Percentiles rank a stretch among this genome's conserved stretches.
Evolutionary conservation across 2,113 vertebrate species (phyloP).

Genomic region (Oreocharis arfaki): DNA sequence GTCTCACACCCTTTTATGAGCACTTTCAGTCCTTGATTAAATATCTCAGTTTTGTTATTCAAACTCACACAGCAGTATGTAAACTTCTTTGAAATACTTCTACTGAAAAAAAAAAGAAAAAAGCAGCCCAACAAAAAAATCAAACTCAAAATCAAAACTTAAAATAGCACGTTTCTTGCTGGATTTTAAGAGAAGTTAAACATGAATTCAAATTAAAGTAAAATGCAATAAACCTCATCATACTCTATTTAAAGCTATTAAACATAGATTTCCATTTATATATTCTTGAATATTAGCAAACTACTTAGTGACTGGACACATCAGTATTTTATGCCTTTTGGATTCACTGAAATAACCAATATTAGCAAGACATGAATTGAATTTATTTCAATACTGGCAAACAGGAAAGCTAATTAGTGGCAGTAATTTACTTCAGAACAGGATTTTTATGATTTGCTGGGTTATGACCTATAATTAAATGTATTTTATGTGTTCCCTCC

Average conservation of each 20-base stretch:
- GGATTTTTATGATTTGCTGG: constrained; percentile 69
- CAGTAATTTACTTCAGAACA: constrained; percentile 70
- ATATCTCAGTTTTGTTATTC: neutral
- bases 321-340: neutral
- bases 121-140: neutral
- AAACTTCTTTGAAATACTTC: neutral
- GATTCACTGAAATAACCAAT: constrained; percentile 55
- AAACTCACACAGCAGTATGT: neutral
- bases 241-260: neutral
- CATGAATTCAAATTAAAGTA: neutral
- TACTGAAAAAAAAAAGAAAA: too few relatives aligned
- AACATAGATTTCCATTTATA: neutral
- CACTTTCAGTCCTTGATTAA: neutral
- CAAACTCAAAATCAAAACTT: neutral
- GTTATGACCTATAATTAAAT: constrained; percentile 75
- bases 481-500: constrained; percentile 67
- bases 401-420: constrained; percentile 70
- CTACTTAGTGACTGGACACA: neutral
- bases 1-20: neutral
- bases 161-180: neutral
- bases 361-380: constrained; percentile 43
- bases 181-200: neutral
- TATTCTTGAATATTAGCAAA: neutral
- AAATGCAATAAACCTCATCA: neutral
- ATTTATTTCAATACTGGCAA: constrained; percentile 60